Percentiles rank a stretch among this genome's conserved stretches.
These are phyloP conservation scores for Papilio aristodemus DNA, from an alignment of 1,140 invertebrate species.

Conservation along the genomic window DNA sequence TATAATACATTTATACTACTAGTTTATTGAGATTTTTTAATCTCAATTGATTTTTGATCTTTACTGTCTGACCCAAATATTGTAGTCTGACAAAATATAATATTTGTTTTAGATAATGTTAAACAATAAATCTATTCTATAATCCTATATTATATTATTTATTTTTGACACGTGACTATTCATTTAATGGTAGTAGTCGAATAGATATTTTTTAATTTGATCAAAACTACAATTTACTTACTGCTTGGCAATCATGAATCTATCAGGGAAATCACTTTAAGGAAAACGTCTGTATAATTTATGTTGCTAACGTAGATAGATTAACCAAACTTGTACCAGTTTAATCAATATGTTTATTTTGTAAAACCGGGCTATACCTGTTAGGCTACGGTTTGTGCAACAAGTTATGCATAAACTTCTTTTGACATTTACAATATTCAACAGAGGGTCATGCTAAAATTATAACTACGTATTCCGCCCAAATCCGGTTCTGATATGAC, in stretches of 20 bases:
- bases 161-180: too few species aligned
- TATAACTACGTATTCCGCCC: neutral
- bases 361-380: neutral
- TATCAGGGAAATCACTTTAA: neutral
- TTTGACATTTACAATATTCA: neutral
- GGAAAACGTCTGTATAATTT: constrained; percentile 12
- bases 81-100: neutral
- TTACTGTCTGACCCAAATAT: constrained; percentile 7
- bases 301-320: neutral
- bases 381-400: neutral
- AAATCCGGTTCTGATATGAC: neutral
- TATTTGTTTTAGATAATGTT: neutral
- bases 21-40: constrained; percentile 9
- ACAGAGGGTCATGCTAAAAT: neutral
- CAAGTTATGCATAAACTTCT: neutral
- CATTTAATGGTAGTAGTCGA: too few species aligned
- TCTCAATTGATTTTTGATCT: neutral
- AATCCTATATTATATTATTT: constrained; percentile 11
- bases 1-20: too few species aligned
- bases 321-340: neutral
- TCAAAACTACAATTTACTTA: neutral
- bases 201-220: too few species aligned
- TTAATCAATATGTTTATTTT: neutral
- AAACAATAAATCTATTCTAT: constrained; percentile 7
- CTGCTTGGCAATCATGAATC: neutral